Evolutionary conservation across 1,140 invertebrate genomes (phyloP).

Genomic region (Pseudomyrmex sp.): DNA sequence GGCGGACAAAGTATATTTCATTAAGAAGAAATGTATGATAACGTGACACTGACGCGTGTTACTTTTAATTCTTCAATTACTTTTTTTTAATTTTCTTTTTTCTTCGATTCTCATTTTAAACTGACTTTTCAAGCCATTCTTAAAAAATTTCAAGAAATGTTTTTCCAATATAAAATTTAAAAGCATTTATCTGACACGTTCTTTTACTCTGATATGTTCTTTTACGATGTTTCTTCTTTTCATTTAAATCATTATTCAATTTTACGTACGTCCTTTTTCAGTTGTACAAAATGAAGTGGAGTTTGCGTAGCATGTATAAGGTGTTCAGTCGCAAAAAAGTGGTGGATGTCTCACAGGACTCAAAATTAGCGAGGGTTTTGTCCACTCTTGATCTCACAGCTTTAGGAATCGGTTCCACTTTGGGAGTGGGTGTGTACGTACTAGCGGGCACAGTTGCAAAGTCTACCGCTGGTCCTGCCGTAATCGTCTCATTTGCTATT

Average conservation of each 20-base stretch:
- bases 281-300: constrained; percentile 66
- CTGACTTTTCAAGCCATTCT: no score
- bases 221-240: no score
- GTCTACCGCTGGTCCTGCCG: constrained; percentile 92
- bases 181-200: no score
- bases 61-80: no score
- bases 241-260: not conserved
- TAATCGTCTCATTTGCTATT: constrained; percentile 93
- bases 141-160: not conserved
- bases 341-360: constrained; percentile 72
- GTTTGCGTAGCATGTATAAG: constrained; percentile 46
- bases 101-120: no score
- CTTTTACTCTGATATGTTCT: no score
- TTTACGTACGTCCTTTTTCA: constrained; percentile 37
- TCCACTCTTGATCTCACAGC: constrained; percentile 91
- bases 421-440: constrained; percentile 96
- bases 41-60: no score
- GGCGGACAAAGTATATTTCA: no score
- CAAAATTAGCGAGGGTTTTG: constrained; percentile 89
- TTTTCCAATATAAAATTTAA: not conserved
- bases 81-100: no score
- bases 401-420: constrained; percentile 93
- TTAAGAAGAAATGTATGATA: no score
- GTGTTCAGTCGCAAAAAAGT: constrained; percentile 76
- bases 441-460: constrained; percentile 94